Conservation (phyloP, 2,113 vertebrate genomes). For the Butorides virescens region DNA sequence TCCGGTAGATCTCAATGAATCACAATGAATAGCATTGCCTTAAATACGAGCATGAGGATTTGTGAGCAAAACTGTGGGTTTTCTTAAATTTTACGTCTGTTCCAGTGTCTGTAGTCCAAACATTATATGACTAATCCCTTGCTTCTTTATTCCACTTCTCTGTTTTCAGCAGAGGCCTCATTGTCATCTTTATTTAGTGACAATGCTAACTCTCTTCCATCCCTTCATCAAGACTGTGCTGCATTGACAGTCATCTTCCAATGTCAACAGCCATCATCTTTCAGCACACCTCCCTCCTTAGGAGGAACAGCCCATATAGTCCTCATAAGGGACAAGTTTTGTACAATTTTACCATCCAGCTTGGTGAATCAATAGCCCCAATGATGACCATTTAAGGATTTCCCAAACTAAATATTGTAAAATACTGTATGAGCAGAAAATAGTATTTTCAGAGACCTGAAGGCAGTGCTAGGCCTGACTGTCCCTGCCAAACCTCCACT, state of each 20-base stretch:
- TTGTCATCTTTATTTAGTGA: neutral
- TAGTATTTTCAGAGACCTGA: neutral
- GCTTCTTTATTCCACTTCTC: neutral
- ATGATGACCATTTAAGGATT: neutral
- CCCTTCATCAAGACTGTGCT: neutral
- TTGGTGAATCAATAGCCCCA: neutral
- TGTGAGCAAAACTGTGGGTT: neutral
- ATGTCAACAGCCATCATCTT: neutral
- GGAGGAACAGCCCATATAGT: neutral
- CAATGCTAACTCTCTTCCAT: neutral
- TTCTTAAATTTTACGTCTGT: neutral
- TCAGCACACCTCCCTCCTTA: neutral
- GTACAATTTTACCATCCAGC: neutral
- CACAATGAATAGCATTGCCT: neutral
- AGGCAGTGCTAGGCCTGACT: neutral
- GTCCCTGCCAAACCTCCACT: neutral
- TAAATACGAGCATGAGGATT: neutral
- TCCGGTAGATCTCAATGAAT: neutral
- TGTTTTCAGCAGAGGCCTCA: neutral
- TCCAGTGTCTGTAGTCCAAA: neutral
- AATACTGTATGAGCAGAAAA: neutral
- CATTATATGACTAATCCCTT: neutral
- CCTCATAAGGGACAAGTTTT: fast-evolving
- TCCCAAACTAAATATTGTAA: neutral
- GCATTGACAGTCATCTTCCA: neutral